Base-by-base conservation (phyloP, 2,797 vertebrate genomes). In the Sphaeramia orbicularis region DNA sequence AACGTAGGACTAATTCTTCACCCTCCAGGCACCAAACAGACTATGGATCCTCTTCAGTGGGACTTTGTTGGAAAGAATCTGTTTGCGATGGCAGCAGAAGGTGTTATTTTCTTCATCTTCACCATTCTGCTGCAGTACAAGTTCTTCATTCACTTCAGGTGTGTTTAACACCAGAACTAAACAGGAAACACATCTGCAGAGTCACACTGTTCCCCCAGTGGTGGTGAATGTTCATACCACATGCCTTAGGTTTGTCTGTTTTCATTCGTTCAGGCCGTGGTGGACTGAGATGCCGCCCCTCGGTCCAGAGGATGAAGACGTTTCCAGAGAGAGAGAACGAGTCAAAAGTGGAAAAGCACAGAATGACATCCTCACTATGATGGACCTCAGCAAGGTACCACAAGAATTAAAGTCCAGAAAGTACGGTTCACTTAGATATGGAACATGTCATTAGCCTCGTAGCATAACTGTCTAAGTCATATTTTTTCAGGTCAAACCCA, bases 1-100 rank as follows among this genome's bases (percentile, higher is more conserved):
- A 32, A 32, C 30, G 7, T 7, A 45, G 2, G 9, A 56, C 6
- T 6, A 3, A 40, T 54, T 50, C 15, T 49, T 52, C 6, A 50
- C 62, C 65, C 44, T 58, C 32, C 74, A 98, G 97, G 97, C 40
- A 89, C 93, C 41, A 92, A 84, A 50, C 91, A 74, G 35, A 94
- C 92, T 0, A 86, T 93, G 76, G 94, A 96, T 1, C 96, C 96
- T 1, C 90, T 98, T 15, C 86, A 87, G 56, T 97, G 96, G 97
- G 95, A 98, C 21, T 92, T 97, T 77, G 95, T 94, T 0, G 95
- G 96, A 64, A 97, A 96, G 92, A 98, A 98, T 85, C 87, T 98
- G 74, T 95, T 96, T 2, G 95, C 95, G 4, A 97, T 98, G 97
- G 94, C 92, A 0, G 9, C 89, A 0, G 89, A 98, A 72, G 97